These are phyloP conservation scores for Drosophila dunni DNA, from an alignment of 1,140 invertebrate species.

Conservation along the genomic window DNA sequence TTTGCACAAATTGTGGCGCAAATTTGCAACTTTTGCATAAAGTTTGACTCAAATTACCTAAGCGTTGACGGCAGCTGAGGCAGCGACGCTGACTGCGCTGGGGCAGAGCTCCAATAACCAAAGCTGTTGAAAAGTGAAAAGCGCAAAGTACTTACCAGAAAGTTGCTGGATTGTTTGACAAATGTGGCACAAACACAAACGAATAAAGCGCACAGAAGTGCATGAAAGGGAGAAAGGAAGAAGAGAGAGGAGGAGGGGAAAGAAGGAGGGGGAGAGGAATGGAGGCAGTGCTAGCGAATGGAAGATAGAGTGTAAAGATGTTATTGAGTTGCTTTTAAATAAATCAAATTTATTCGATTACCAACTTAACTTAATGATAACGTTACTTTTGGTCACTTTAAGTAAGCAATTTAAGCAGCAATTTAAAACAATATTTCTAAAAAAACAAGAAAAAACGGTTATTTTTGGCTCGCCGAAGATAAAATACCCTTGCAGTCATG, in stretches of 20 bases:
- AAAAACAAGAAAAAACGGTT: too few species aligned
- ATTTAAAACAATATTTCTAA: too few species aligned
- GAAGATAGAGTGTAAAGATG: too few species aligned
- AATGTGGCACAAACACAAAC: constrained; percentile 36
- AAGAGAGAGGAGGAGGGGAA: background rate
- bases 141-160: constrained; percentile 66
- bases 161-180: constrained; percentile 71
- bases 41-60: constrained; percentile 80
- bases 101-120: constrained; percentile 41
- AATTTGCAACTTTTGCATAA: constrained; percentile 82
- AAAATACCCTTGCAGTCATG: too few species aligned
- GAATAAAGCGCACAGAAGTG: background rate
- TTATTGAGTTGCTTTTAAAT: too few species aligned
- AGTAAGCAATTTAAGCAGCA: too few species aligned
- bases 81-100: background rate
- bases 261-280: background rate
- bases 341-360: too few species aligned
- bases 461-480: too few species aligned
- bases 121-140: constrained; percentile 77
- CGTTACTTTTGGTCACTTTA: too few species aligned
- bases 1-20: constrained; percentile 78
- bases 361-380: too few species aligned
- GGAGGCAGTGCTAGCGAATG: background rate
- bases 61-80: constrained; percentile 37
- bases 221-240: background rate